Base-by-base conservation (phyloP, 2,113 vertebrate species). In the Rhipidura dahli region DNA sequence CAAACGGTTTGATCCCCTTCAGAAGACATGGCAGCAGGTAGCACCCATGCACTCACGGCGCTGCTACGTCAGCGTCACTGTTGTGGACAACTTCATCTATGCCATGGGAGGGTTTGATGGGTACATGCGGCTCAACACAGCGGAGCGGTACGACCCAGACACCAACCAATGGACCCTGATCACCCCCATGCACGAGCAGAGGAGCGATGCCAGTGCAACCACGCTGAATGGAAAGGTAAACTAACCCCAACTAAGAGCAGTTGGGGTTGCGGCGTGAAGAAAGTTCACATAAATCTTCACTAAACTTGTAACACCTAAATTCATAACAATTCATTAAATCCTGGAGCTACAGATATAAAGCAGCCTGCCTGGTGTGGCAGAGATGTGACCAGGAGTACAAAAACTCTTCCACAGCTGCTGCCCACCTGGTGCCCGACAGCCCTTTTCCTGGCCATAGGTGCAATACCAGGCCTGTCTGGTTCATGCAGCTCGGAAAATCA, bases 21-120 rank as follows among this genome's bases (percentile, higher is more conserved):
- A 91, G 81, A 98, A 96, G 40, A 98, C 90, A 0, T 99, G 98
- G 98, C 97, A 98, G 73, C 97, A 98, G 94, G 98, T 98, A 10
- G 98, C 98, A 0, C 98, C 98, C 33, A 99, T 99, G 98, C 98
- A 99, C 92, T 97, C 97, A 0, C 93, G 96, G 39, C 98, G 98
- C 44, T 98, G 98, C 95, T 99, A 98, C 1, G 97, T 99, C 70
- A 99, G 98, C 1, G 98, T 99, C 40, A 81, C 98, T 0, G 97
- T 98, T 16, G 98, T 98, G 51, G 78, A 97, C 37, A 79, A 96
- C 49, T 96, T 94, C 70, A 98, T 98, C 87, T 97, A 97, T 1
- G 97, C 97, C 90, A 99, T 99, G 95, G 99, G 99, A 11, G 99
- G 99, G 19, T 99, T 98, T 27, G 97, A 99, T 1, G 99, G 99